Conservation (phyloP, 2,888 invertebrate genomes). For the Parapristionchus giblindavisi region DNA sequence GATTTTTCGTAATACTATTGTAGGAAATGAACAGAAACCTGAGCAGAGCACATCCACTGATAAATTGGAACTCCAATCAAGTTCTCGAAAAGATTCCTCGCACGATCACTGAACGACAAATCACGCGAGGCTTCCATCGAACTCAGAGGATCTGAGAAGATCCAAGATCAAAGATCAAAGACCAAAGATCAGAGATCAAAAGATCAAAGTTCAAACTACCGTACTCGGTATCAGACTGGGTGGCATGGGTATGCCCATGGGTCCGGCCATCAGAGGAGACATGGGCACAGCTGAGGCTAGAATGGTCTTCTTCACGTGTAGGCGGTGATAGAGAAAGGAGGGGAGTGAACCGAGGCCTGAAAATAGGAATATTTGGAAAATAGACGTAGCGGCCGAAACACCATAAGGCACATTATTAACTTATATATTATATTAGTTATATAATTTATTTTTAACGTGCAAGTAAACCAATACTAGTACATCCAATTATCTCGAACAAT, state of each 20-base stretch:
- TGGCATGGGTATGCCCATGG: conserved; percentile 24
- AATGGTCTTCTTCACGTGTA: background rate
- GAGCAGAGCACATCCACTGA: background rate
- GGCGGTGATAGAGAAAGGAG: conserved; percentile 23
- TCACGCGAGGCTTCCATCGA: background rate
- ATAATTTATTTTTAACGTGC: too few relatives aligned
- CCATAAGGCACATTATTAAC: too few relatives aligned
- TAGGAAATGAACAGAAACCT: too few relatives aligned
- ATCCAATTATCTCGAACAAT: too few relatives aligned
- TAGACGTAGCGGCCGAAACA: background rate
- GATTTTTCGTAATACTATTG: too few relatives aligned
- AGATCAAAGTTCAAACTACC: background rate
- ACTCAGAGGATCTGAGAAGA: conserved; percentile 12
- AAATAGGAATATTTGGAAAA: background rate
- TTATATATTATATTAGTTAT: too few relatives aligned
- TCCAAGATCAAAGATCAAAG: background rate
- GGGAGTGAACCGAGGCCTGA: conserved; percentile 25
- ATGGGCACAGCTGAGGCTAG: conserved; percentile 13
- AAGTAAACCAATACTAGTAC: too few relatives aligned
- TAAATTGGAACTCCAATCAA: conserved; percentile 13
- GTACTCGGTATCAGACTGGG: conserved; percentile 8
- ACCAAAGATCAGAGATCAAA: background rate
- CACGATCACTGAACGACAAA: conserved; percentile 15
- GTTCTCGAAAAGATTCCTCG: conserved; percentile 21
- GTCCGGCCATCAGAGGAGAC: conserved; percentile 6